These are phyloP conservation scores for Gambusia holbrooki DNA, from an alignment of 2,113 vertebrate genomes.

Conservation along the genomic window DNA sequence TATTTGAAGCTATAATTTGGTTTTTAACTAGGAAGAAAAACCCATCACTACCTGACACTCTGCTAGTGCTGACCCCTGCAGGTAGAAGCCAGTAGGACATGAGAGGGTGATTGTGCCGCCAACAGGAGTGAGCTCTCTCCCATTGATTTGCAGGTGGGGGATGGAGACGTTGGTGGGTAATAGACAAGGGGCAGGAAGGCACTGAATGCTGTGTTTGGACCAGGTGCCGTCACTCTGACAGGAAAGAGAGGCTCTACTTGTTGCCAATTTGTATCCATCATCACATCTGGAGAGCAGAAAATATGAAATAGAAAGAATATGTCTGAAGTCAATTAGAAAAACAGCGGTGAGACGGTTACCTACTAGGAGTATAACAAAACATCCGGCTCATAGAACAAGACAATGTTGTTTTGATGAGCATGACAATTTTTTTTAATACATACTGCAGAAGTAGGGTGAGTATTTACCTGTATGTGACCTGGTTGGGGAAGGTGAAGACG, in stretches of 20 bases:
- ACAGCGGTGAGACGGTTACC: neutral
- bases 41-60: slow-evolving; percentile 85
- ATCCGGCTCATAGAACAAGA: neutral
- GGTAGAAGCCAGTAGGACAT: slow-evolving; percentile 86
- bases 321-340: neutral
- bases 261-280: slow-evolving; percentile 85
- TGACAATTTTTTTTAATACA: neutral
- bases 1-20: neutral
- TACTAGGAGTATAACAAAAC: neutral
- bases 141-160: slow-evolving; percentile 72
- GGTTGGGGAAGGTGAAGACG: slow-evolving; percentile 85
- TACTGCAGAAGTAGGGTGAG: neutral
- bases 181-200: slow-evolving; percentile 83
- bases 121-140: slow-evolving; percentile 83
- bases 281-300: slow-evolving; percentile 82
- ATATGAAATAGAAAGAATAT: neutral
- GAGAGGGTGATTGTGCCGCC: slow-evolving; percentile 83
- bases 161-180: slow-evolving; percentile 80
- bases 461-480: slow-evolving; percentile 89
- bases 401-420: neutral
- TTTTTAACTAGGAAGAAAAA: neutral
- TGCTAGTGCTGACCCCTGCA: slow-evolving; percentile 80
- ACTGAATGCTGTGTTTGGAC: slow-evolving; percentile 86
- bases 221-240: slow-evolving; percentile 90
- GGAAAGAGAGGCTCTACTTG: slow-evolving; percentile 75